Conservation (phyloP, 1,140 invertebrate genomes). For the Lysiphlebus fabarum region DNA sequence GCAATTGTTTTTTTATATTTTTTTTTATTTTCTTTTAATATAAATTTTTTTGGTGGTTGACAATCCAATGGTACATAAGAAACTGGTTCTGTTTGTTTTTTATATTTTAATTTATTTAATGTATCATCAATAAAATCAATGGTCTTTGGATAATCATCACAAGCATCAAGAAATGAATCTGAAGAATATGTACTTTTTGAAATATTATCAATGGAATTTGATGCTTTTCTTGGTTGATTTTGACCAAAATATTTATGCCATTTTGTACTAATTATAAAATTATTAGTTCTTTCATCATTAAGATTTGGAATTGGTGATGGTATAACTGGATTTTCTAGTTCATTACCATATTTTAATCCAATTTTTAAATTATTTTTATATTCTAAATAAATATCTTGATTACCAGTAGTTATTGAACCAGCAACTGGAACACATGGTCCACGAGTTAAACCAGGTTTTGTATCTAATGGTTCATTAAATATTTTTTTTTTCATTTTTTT, state of each 20-base stretch:
- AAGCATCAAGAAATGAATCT: conserved; percentile 15
- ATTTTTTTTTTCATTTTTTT: conserved; percentile 27
- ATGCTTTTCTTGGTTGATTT: conserved; percentile 19
- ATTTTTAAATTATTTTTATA: conserved; percentile 34
- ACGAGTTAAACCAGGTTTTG: conserved; percentile 27
- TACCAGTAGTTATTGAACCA: conserved; percentile 27
- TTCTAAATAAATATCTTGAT: conserved; percentile 32
- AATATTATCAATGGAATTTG: conserved; percentile 22
- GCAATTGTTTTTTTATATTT: conserved; percentile 25
- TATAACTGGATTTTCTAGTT: conserved; percentile 23
- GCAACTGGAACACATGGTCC: conserved; percentile 19
- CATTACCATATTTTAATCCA: conserved; percentile 25
- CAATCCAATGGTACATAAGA: conserved; percentile 26
- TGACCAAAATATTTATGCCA: conserved; percentile 38
- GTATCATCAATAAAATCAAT: conserved; percentile 36
- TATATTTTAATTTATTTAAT: conserved; percentile 4
- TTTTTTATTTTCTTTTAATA: conserved; percentile 25
- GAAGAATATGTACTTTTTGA: conserved; percentile 10
- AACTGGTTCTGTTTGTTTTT: conserved; percentile 14
- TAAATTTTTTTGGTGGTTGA: conserved; percentile 27
- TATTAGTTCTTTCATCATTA: conserved; percentile 25
- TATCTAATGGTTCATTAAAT: conserved; percentile 24
- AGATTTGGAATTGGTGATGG: conserved; percentile 22
- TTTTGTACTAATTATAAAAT: conserved; percentile 31
- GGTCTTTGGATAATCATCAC: conserved; percentile 36